phyloP scores from a whole-genome alignment of 2,797 vertebrate species.

The Trichosurus vulpecula region DNA sequence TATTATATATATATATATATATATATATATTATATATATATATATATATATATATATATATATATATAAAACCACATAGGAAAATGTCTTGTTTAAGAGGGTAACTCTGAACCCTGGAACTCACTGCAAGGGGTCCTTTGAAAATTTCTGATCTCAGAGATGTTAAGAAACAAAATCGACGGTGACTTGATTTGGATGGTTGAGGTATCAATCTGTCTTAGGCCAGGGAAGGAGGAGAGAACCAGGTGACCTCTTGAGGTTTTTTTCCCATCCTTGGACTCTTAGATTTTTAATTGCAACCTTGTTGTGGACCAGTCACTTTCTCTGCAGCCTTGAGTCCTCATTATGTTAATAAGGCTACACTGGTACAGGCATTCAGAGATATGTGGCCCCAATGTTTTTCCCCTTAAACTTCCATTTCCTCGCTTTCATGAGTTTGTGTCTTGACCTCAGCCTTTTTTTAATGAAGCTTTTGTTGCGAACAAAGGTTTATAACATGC shows the following conservation, averaged over 20 bases:
- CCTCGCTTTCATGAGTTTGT: constrained; percentile 41
- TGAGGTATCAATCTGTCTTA: neutral
- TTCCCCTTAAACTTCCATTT: constrained; percentile 29
- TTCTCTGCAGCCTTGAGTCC: neutral
- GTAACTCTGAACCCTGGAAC: neutral
- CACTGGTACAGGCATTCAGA: constrained; percentile 11
- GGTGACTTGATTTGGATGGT: neutral
- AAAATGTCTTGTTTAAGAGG: neutral
- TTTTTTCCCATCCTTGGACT: neutral
- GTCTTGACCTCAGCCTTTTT: neutral
- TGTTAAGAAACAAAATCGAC: neutral
- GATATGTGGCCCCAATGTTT: neutral
- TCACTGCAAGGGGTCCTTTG: neutral
- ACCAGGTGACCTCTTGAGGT: neutral
- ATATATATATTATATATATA: too few species aligned
- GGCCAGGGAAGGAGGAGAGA: neutral
- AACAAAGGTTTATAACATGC: neutral
- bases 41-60: too few species aligned
- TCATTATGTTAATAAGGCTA: constrained; percentile 5
- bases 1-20: too few species aligned
- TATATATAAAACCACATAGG: too few species aligned
- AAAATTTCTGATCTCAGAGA: neutral
- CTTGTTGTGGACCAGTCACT: neutral
- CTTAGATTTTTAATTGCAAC: neutral
- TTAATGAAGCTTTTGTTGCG: constrained; percentile 1